Conservation (phyloP, 2,113 vertebrate species). For the Dasypus novemcinctus region DNA sequence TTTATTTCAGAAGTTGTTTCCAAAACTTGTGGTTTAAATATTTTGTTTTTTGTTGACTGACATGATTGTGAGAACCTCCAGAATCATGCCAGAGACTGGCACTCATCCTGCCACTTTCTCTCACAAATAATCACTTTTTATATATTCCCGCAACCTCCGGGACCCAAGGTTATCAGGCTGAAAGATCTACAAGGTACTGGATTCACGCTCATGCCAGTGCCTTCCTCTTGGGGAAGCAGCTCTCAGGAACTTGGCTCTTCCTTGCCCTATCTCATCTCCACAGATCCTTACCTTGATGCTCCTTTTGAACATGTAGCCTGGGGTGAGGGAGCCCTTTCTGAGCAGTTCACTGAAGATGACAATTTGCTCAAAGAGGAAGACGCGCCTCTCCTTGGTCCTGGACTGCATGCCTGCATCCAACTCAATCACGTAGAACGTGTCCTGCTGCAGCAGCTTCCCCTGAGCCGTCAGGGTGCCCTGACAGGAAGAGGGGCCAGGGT, state of each 20-base stretch:
- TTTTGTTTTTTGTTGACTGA: neutral
- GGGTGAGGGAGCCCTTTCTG: constrained; percentile 95
- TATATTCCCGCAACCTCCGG: neutral
- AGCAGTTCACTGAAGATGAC: constrained; percentile 99
- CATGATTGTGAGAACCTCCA: neutral
- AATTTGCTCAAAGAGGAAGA: constrained; percentile 99
- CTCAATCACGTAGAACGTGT: constrained; percentile 97
- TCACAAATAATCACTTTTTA: neutral
- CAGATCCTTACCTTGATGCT: constrained; percentile 92
- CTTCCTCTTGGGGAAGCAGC: neutral
- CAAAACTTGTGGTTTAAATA: neutral
- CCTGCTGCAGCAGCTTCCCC: constrained; percentile 97
- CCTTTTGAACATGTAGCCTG: constrained; percentile 96
- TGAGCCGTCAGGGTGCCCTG: constrained; percentile 97
- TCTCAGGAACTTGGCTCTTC: neutral
- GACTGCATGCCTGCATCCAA: constrained; percentile 94
- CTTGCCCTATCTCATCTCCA: neutral
- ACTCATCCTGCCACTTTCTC: neutral
- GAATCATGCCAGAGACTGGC: neutral
- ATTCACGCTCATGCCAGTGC: neutral
- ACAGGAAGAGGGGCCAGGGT: neutral
- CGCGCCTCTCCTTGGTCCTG: constrained; percentile 95
- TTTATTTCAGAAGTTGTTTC: constrained; percentile 21
- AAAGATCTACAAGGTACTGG: neutral
- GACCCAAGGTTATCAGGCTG: too few relatives aligned